Conservation (phyloP, 2,888 invertebrate genomes). For the Cephus rjabovi region DNA sequence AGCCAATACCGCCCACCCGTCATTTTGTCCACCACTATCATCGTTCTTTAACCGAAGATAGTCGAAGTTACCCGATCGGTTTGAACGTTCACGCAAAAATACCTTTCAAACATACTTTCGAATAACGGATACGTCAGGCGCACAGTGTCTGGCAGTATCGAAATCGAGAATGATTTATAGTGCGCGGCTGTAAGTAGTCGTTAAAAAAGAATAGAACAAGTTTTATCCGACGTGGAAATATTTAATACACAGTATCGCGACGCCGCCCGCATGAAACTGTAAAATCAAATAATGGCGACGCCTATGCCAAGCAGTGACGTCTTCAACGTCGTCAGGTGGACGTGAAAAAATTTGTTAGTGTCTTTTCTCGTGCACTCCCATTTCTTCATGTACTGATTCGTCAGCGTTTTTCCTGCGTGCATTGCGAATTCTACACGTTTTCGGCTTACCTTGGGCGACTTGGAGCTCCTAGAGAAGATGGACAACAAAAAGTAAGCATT, state of each 20-base stretch:
- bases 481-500: slow-evolving; percentile 3
- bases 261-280: not conserved
- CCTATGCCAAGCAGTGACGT: not conserved
- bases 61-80: not conserved
- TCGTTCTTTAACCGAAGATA: not conserved
- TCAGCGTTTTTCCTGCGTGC: not conserved
- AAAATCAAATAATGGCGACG: not conserved
- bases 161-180: not conserved
- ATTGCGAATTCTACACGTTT: not conserved
- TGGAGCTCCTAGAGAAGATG: not conserved
- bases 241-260: not conserved
- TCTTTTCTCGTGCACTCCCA: not conserved
- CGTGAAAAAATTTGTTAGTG: not conserved
- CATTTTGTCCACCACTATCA: not conserved
- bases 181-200: not conserved
- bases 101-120: not conserved
- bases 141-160: not conserved
- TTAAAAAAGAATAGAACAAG: not conserved
- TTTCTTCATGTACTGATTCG: not conserved
- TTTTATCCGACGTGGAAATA: not conserved
- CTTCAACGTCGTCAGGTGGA: not conserved
- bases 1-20: not conserved
- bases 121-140: not conserved
- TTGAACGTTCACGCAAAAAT: not conserved
- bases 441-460: not conserved